These are phyloP conservation scores for Platysternon megacephalum DNA, from an alignment of 2,113 vertebrate species.

Conservation along the genomic window DNA sequence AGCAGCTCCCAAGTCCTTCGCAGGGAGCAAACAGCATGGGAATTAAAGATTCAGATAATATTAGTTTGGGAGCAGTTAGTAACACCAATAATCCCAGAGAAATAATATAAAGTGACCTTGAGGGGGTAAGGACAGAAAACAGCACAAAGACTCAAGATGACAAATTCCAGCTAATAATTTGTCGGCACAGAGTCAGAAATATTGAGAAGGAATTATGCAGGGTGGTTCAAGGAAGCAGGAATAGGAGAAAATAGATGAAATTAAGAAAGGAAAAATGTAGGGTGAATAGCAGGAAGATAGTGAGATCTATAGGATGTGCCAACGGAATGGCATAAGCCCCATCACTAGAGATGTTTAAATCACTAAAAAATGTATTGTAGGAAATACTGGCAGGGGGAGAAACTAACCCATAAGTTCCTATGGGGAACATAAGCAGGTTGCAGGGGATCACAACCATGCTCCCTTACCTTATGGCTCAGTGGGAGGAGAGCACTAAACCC, in stretches of 20 bases:
- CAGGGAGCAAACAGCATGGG: fast-evolving
- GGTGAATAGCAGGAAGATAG: not conserved
- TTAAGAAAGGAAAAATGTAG: not conserved
- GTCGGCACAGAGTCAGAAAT: not conserved
- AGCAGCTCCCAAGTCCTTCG: not conserved
- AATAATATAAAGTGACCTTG: not conserved
- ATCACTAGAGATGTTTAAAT: not conserved
- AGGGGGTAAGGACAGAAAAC: not conserved
- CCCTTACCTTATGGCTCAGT: not conserved
- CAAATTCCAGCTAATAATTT: not conserved
- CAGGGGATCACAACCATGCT: not conserved
- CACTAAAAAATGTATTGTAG: not conserved
- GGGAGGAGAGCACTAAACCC: not conserved
- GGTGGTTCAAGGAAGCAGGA: not conserved
- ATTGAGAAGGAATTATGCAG: not conserved
- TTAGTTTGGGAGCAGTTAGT: not conserved
- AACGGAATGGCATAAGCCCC: not conserved
- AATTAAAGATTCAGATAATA: not conserved
- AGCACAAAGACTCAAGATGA: not conserved
- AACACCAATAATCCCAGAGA: not conserved
- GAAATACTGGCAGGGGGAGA: not conserved
- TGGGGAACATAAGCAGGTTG: not conserved
- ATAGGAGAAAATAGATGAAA: not conserved
- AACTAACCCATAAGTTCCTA: not conserved
- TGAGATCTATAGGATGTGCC: not conserved